Conservation (phyloP, 2,113 vertebrate genomes). For the Oreochromis spilurus region DNA sequence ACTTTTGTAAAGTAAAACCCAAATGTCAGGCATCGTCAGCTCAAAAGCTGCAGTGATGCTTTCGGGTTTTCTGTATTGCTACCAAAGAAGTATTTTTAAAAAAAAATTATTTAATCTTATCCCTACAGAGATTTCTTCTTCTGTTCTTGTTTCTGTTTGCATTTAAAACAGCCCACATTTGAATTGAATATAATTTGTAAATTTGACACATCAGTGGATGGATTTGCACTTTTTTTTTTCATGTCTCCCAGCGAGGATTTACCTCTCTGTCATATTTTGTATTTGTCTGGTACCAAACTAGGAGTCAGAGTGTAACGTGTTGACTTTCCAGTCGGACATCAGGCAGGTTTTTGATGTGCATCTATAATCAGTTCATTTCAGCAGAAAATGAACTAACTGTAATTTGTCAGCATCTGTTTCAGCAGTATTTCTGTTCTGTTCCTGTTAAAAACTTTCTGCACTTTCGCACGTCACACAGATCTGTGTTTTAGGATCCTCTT, state of each 20-base stretch:
- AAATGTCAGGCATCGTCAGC: background rate
- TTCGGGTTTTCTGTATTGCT: background rate
- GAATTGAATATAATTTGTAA: background rate
- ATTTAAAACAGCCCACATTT: background rate
- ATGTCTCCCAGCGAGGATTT: background rate
- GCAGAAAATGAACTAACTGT: background rate
- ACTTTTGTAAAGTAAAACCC: background rate
- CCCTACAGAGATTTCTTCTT: background rate
- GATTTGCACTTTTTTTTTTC: background rate
- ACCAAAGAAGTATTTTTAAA: background rate
- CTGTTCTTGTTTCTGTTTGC: background rate
- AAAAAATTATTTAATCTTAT: background rate
- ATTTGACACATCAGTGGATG: fast-evolving
- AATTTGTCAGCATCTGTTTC: background rate
- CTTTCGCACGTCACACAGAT: background rate
- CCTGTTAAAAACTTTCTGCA: background rate
- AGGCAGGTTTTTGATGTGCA: background rate
- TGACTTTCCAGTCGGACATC: background rate
- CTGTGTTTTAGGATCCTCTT: background rate
- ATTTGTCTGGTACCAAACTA: background rate
- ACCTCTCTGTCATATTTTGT: background rate
- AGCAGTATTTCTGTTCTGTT: background rate
- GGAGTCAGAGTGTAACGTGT: background rate
- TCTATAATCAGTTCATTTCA: background rate
- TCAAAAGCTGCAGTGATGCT: background rate